Evolutionary conservation across 2,797 vertebrate species (phyloP).

Genomic region (Choloepus didactylus): DNA sequence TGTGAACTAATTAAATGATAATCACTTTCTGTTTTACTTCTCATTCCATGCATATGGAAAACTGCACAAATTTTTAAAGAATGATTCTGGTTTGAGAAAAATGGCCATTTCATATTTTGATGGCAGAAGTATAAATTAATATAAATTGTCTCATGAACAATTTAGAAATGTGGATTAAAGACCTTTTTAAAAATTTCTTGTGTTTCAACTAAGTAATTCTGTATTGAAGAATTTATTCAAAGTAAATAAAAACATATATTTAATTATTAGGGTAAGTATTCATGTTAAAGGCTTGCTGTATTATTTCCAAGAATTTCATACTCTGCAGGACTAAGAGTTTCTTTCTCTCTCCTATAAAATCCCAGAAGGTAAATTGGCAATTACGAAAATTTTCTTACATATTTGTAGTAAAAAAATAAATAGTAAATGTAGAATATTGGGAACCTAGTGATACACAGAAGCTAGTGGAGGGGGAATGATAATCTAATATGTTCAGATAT

Average conservation of each 20-base stretch:
- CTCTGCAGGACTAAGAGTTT: constrained; percentile 3
- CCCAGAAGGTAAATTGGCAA: not conserved
- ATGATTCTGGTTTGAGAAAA: not conserved
- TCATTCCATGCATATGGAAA: not conserved
- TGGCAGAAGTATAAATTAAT: not conserved
- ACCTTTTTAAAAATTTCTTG: not conserved
- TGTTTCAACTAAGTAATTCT: constrained; percentile 7
- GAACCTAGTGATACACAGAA: too few relatives aligned
- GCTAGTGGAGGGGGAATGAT: too few relatives aligned
- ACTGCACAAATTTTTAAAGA: not conserved
- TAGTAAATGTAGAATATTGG: too few relatives aligned
- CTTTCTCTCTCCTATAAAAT: not conserved
- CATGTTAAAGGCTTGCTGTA: constrained; percentile 17
- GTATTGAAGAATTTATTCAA: constrained; percentile 33
- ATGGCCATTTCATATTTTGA: not conserved
- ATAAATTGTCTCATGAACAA: constrained; percentile 8
- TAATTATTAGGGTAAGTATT: constrained; percentile 25
- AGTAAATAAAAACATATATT: not conserved
- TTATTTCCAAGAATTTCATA: constrained; percentile 54
- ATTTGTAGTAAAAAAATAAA: not conserved
- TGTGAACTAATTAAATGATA: not conserved
- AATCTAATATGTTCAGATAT: too few relatives aligned
- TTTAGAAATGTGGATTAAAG: constrained; percentile 11
- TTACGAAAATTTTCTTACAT: not conserved
- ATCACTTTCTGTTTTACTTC: not conserved